phyloP scores from a whole-genome alignment of 2,113 vertebrate species.

The Neolamprologus tretocephalus region DNA sequence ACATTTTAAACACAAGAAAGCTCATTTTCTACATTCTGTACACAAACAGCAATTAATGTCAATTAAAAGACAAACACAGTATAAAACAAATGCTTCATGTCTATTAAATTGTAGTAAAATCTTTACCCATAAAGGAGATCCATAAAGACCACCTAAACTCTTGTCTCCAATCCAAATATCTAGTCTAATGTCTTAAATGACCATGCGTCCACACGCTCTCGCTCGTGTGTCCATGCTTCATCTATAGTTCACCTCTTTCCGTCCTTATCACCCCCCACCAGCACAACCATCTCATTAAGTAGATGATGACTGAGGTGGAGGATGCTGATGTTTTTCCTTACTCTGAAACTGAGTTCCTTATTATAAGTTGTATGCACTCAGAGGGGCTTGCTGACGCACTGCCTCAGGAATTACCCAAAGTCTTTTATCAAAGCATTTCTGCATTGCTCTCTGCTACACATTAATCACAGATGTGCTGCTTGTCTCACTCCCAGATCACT shows the following conservation, averaged over 20 bases:
- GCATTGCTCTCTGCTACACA: slow-evolving; percentile 66
- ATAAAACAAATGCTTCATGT: background rate
- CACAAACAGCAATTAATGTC: background rate
- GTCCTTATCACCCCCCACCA: background rate
- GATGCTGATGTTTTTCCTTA: slow-evolving; percentile 16
- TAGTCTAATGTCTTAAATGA: background rate
- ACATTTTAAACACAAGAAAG: background rate
- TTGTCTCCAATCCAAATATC: background rate
- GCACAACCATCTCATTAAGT: background rate
- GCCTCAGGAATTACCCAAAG: slow-evolving; percentile 71
- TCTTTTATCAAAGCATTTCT: slow-evolving; percentile 72
- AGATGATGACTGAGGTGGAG: background rate
- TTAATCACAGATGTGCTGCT: slow-evolving; percentile 75
- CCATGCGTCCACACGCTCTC: background rate
- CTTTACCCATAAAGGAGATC: background rate
- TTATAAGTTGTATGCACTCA: slow-evolving; percentile 36
- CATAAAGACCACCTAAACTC: background rate
- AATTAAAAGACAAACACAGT: background rate
- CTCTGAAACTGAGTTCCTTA: slow-evolving; percentile 56
- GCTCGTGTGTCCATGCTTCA: background rate
- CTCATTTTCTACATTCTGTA: background rate
- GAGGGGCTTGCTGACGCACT: slow-evolving; percentile 61
- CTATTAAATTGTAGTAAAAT: background rate
- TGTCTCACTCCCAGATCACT: slow-evolving; percentile 27
- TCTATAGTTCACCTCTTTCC: background rate